Evolutionary conservation across 35 echinoderm and acorn worm genomes (phyloP).

Genomic region (Ophiothrix spiculata): DNA sequence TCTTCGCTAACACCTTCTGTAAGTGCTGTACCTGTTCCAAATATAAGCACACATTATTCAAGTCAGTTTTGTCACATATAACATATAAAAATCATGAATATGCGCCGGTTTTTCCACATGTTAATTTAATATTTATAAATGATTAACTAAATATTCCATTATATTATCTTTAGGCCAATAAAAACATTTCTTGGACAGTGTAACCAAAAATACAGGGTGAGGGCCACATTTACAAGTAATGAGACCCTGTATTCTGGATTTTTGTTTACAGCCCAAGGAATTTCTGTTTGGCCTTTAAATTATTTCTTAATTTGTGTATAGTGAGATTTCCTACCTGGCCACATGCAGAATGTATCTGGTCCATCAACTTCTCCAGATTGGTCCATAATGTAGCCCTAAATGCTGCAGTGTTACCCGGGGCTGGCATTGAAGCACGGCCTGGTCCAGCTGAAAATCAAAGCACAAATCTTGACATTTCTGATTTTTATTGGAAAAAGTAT

Average conservation of each 20-base stretch:
- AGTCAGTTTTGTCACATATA: background rate
- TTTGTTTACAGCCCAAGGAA: too few species aligned
- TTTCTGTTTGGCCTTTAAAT: too few species aligned
- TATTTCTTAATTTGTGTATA: too few species aligned
- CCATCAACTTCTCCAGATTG: slow-evolving; percentile 95
- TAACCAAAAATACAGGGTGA: too few species aligned
- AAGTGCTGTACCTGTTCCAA: slow-evolving; percentile 78
- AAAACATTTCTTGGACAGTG: too few species aligned
- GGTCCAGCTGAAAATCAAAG: slow-evolving; percentile 48
- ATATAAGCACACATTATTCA: background rate
- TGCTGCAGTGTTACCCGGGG: slow-evolving; percentile 87
- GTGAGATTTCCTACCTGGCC: slow-evolving; percentile 63
- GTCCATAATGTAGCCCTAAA: slow-evolving; percentile 97
- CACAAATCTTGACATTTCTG: too few species aligned
- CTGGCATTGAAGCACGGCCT: slow-evolving; percentile 85
- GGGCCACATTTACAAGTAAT: too few species aligned
- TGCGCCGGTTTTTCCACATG: too few species aligned
- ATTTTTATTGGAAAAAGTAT: too few species aligned
- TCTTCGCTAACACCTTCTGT: slow-evolving; percentile 97
- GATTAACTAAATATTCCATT: too few species aligned
- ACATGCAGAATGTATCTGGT: slow-evolving; percentile 89
- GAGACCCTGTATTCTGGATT: too few species aligned
- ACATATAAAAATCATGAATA: background rate
- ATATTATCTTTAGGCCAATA: too few species aligned
- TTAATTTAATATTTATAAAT: background rate